Conservation (phyloP, 92 coral and sea anemone species). For the Palythoa heliodiscus region DNA sequence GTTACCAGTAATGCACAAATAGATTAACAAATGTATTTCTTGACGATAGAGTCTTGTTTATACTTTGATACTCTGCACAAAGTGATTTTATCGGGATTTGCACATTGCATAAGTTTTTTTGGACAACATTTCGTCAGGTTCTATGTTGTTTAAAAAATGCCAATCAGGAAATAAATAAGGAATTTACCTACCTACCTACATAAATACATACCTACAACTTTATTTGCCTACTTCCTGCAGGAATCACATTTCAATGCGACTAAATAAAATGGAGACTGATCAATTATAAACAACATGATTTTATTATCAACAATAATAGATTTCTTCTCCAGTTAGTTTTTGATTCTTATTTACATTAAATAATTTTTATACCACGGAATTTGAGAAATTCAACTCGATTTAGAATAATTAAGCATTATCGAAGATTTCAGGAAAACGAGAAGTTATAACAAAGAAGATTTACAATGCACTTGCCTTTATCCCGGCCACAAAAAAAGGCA, state of each 20-base stretch:
- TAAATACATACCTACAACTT: no score
- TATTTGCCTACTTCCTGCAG: neutral
- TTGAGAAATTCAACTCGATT: neutral
- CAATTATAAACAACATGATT: neutral
- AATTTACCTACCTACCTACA: no score
- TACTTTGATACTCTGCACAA: no score
- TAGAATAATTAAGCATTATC: neutral
- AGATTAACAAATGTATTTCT: no score
- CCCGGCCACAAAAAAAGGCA: neutral
- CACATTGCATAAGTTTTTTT: no score
- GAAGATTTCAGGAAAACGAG: conserved; percentile 5
- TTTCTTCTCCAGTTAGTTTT: neutral
- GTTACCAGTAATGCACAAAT: no score
- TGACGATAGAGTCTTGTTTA: no score
- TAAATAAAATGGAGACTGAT: neutral
- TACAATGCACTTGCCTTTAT: neutral
- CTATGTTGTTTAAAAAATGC: no score
- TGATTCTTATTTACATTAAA: conserved; percentile 21
- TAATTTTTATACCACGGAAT: neutral
- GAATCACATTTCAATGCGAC: no score
- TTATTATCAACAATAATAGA: conserved; percentile 25
- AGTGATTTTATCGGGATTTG: no score
- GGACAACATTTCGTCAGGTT: no score
- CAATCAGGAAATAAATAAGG: no score
- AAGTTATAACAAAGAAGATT: neutral